Base-by-base conservation (phyloP, 2,888 invertebrate genomes). In the Coecobrya sp. region DNA sequence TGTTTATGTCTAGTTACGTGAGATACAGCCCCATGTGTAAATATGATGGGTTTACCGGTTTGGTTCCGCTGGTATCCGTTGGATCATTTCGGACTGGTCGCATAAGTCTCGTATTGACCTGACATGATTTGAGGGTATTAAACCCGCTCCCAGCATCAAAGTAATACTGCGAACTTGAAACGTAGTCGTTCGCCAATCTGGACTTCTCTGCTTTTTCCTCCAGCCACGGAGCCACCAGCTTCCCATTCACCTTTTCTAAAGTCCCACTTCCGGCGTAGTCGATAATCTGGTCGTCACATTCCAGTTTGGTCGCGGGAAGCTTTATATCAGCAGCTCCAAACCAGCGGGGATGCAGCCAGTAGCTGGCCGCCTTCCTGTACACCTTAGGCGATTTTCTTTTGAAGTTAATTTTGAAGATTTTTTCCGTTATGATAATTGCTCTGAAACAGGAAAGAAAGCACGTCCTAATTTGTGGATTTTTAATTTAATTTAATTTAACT, bases 301-400 rank as follows among this genome's bases (percentile, higher is more conserved):
- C 1, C 22, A 59, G 19, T 8, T 59, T 19, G 19, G 59, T 59
- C 11, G n/a, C 19, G 19, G n/a, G 59, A 5, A n/a, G n/a, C 19
- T 82, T 86, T 52, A 86, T 62, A 13, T 62, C 62, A 10, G 62
- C 70, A 1, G 86, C 62, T 0, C 86, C 79, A 36, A 73, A 73
- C 86, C 86, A 86, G 19, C 27, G 22, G 0, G 55, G 55, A 13
- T 19, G 19, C 1, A 86, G 10, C 70, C 86, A 73, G 49, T 86
- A 52, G 0, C 16, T 22, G 27, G 86, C 22, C 0, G 42, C 36
- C 22, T 86, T 86, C 55, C 86, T n/a, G 19, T 59, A 59, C 5
- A 22, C 7, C 11, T 10, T n/a, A 3, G 49, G 49, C 5, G 49
- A 49, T 7, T 10, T 1, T 10, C 1, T 49, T 1, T 3, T 13